Base-by-base conservation (phyloP, 2,113 vertebrate genomes). In the Lophura nycthemera region DNA sequence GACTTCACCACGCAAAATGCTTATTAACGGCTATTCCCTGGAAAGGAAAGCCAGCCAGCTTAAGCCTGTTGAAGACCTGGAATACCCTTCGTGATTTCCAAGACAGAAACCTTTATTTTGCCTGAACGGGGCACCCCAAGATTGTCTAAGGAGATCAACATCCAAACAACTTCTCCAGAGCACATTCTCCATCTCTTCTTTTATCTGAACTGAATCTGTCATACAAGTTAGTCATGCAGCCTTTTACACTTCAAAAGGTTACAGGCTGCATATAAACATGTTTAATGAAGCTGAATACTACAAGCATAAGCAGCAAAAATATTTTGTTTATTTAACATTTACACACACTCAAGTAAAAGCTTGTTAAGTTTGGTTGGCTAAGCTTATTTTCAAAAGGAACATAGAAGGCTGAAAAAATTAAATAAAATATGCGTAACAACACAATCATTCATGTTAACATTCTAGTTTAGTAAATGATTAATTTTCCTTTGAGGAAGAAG, bases 321-420 rank as follows among this genome's bases (percentile, higher is more conserved):
- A 78, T 56, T 91, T 82, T 94, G 82, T 96, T 96, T 94, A 86
- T 92, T 89, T 95, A 89, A 84, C 66, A 82, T 96, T 95, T 91
- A 82, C 19, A 86, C 87, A 96, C 42, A 79, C 45, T 75, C 89
- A 88, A 90, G 91, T 94, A 83, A 95, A 88, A 96, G 69, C 93
- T 90, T 88, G 91, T 93, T 93, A 81, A 13, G 0, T 88, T 88
- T 91, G 89, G 67, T 95, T 96, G 86, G 75, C 78, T 89, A 42
- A 84, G 67, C 86, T 84, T 83, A 69, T 82, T 94, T 95, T 96
- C 88, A 79, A 81, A 83, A 86, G 77, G 61, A 72, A 86, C 89
- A 66, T 75, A 72, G 70, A 65, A 92, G 76, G 83, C 69, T 91
- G 70, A 70, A 90, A 77, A 89, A 75, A 74, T n/a, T 56, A 88